Evolutionary conservation across 2,888 invertebrate species (phyloP).

Genomic region (Meloe dianella): DNA sequence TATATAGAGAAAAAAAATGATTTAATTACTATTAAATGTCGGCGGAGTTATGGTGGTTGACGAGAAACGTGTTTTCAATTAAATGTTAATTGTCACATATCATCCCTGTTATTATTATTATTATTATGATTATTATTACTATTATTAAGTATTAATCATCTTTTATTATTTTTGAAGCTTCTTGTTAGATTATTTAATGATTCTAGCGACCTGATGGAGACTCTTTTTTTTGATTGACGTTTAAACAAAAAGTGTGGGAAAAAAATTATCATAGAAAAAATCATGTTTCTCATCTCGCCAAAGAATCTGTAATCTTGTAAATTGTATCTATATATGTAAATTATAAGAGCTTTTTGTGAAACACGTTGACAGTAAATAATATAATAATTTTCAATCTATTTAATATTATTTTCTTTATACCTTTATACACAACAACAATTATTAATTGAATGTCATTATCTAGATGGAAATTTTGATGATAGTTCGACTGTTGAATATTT

Average conservation of each 20-base stretch:
- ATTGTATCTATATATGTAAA: constrained; percentile 55
- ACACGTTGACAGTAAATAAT: constrained; percentile 56
- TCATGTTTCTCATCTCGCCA: constrained; percentile 57
- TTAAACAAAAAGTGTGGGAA: background rate
- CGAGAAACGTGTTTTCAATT: constrained; percentile 53
- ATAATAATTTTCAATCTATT: constrained; percentile 58
- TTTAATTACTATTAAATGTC: constrained; percentile 44
- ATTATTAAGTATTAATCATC: constrained; percentile 20
- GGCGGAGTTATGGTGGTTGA: constrained; percentile 48
- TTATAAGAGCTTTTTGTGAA: constrained; percentile 60
- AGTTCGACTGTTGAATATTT: no score
- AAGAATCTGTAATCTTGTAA: constrained; percentile 55
- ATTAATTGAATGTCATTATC: no score
- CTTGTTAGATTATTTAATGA: constrained; percentile 33
- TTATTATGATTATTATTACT: constrained; percentile 13
- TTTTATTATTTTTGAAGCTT: constrained; percentile 24
- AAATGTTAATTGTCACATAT: constrained; percentile 45
- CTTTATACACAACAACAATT: no score
- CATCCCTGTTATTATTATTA: constrained; percentile 25
- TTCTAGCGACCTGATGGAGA: constrained; percentile 24
- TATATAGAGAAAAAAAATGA: background rate
- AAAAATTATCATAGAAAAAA: constrained; percentile 11
- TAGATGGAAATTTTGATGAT: no score
- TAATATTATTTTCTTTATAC: constrained; percentile 7
- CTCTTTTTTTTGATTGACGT: background rate